Conservation (phyloP, 2,113 vertebrate species). For the Cryptomyrus ogoouensis region DNA sequence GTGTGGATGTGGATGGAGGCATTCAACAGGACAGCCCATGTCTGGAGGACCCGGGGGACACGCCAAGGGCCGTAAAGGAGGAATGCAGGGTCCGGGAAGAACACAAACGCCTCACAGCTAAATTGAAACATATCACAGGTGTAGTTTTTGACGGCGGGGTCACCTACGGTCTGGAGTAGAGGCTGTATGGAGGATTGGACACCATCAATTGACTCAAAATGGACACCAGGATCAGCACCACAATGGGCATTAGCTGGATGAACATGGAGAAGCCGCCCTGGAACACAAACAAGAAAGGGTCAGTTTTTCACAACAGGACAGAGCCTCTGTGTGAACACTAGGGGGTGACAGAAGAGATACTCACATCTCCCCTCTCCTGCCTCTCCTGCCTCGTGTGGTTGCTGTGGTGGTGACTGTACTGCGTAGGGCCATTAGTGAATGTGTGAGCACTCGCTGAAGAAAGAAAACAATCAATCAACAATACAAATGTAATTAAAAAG, state of each 20-base stretch:
- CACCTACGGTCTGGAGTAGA: conserved; percentile 88
- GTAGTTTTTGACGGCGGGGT: background rate
- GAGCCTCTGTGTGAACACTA: background rate
- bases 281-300: conserved; percentile 39
- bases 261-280: conserved; percentile 97
- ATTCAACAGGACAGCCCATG: background rate
- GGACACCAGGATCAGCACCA: conserved; percentile 89
- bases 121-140: background rate
- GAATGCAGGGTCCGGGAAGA: background rate
- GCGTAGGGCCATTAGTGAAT: conserved; percentile 80
- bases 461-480: conserved; percentile 18
- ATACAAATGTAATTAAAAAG: background rate
- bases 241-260: conserved; percentile 93
- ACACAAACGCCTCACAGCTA: background rate
- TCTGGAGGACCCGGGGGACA: background rate
- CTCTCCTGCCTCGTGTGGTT: conserved; percentile 76
- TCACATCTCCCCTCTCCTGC: conserved; percentile 86
- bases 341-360: conserved; percentile 29
- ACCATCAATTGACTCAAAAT: conserved; percentile 95
- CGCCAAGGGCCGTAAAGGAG: background rate
- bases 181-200: conserved; percentile 86
- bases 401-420: conserved; percentile 77
- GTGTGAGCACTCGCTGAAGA: conserved; percentile 74
- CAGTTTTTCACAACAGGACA: background rate
- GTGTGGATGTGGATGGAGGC: background rate